These are phyloP conservation scores for Alethe castanea DNA, from an alignment of 2,113 vertebrate genomes.

Conservation along the genomic window DNA sequence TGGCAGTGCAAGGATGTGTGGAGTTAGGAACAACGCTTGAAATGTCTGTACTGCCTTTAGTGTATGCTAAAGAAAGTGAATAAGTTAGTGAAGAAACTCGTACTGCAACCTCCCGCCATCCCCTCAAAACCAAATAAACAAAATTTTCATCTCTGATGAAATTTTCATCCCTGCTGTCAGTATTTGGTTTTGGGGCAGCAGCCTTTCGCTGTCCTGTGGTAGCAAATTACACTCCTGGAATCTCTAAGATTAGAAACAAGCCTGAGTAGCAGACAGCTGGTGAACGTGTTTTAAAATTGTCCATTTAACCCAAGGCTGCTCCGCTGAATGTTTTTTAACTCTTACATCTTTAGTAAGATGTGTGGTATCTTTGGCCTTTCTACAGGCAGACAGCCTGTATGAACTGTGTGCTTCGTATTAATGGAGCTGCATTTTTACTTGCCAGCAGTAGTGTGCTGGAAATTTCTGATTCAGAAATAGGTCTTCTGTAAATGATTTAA, in stretches of 20 bases:
- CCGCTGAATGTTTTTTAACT: conserved; percentile 2
- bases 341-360: conserved; percentile 40
- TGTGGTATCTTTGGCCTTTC: conserved; percentile 35
- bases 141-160: neutral
- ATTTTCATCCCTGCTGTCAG: neutral
- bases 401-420: neutral
- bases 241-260: neutral
- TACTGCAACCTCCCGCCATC: neutral
- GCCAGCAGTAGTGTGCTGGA: neutral
- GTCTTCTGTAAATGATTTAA: conserved; percentile 65
- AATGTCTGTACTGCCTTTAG: neutral
- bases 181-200: neutral
- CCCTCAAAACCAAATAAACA: neutral
- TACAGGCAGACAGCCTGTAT: neutral
- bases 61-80: neutral
- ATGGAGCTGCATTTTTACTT: neutral
- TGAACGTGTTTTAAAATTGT: conserved; percentile 48
- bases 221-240: conserved; percentile 1
- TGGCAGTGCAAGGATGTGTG: neutral
- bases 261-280: conserved; percentile 15
- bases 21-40: neutral
- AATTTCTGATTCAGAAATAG: conserved; percentile 52
- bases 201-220: neutral
- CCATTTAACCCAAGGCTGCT: conserved; percentile 21
- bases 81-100: neutral